phyloP scores from a whole-genome alignment of 2,888 invertebrate species.

The Parasteatoda lunata region DNA sequence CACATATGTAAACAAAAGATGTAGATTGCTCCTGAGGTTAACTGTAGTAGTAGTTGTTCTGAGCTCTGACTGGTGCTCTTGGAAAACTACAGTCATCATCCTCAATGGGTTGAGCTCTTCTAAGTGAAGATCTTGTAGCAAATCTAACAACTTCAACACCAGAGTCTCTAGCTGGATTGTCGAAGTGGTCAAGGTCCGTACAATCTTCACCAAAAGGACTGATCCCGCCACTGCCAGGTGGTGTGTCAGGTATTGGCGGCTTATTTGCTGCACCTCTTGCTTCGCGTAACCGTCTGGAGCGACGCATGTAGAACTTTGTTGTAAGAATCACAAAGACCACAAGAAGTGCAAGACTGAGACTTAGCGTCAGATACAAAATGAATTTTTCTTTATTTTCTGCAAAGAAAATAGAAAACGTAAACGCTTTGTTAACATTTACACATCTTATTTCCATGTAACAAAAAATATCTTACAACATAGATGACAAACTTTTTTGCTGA shows the following conservation, averaged over 20 bases:
- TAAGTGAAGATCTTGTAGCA: slow-evolving; percentile 35
- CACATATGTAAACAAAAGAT: background rate
- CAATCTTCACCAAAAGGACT: slow-evolving; percentile 90
- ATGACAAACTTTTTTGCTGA: background rate
- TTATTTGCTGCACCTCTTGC: slow-evolving; percentile 49
- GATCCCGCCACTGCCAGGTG: slow-evolving; percentile 72
- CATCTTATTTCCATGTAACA: background rate
- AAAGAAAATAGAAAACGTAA: slow-evolving; percentile 16
- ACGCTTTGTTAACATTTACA: too few species aligned
- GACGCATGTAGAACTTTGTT: slow-evolving; percentile 61
- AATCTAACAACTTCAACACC: slow-evolving; percentile 57
- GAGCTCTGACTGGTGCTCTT: slow-evolving; percentile 53
- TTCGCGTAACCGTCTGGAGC: slow-evolving; percentile 30
- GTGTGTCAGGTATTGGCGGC: slow-evolving; percentile 81
- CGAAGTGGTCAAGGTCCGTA: slow-evolving; percentile 85
- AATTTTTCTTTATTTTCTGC: slow-evolving; percentile 86
- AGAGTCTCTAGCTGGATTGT: slow-evolving; percentile 79
- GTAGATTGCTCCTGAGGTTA: slow-evolving; percentile 32
- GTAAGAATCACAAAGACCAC: slow-evolving; percentile 66
- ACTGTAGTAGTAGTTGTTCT: slow-evolving; percentile 64
- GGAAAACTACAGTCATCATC: slow-evolving; percentile 62
- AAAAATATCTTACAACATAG: background rate
- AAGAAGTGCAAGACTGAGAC: slow-evolving; percentile 62
- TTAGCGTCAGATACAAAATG: slow-evolving; percentile 82
- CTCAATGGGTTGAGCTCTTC: slow-evolving; percentile 35